phyloP scores from a whole-genome alignment of 2,113 vertebrate species.

The Sigmodon hispidus region DNA sequence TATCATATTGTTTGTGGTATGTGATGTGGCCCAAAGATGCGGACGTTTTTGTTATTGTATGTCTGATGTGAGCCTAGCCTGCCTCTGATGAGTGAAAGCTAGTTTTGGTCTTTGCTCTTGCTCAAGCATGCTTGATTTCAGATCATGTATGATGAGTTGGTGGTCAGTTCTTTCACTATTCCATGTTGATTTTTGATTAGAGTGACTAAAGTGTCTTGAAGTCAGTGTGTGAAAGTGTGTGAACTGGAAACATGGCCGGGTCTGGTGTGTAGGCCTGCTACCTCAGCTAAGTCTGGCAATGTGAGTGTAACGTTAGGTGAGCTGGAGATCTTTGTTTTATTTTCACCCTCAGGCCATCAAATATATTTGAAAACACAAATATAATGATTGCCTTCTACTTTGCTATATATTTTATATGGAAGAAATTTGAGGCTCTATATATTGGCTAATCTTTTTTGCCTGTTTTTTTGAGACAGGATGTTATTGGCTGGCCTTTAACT shows the following conservation, averaged over 20 bases:
- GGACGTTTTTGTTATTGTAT: not conserved
- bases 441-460: not conserved
- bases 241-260: not conserved
- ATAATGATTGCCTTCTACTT: not conserved
- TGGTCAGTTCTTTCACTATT: not conserved
- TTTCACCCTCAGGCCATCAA: not conserved
- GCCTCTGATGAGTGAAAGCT: not conserved
- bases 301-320: not conserved
- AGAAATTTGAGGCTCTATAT: not conserved
- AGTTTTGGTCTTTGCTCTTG: not conserved
- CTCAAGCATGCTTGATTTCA: not conserved
- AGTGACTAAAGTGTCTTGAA: not conserved
- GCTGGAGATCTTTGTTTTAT: not conserved
- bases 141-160: not conserved
- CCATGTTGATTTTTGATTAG: not conserved
- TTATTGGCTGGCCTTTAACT: not conserved
- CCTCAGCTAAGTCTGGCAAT: not conserved
- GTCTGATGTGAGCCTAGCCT: not conserved
- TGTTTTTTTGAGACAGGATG: not conserved
- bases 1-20: not conserved
- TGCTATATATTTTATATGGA: not conserved
- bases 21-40: not conserved
- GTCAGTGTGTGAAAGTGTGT: not conserved
- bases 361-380: conserved; percentile 18
- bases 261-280: not conserved